Evolutionary conservation across 2,113 vertebrate species (phyloP).

Genomic region (Prunella fulvescens): DNA sequence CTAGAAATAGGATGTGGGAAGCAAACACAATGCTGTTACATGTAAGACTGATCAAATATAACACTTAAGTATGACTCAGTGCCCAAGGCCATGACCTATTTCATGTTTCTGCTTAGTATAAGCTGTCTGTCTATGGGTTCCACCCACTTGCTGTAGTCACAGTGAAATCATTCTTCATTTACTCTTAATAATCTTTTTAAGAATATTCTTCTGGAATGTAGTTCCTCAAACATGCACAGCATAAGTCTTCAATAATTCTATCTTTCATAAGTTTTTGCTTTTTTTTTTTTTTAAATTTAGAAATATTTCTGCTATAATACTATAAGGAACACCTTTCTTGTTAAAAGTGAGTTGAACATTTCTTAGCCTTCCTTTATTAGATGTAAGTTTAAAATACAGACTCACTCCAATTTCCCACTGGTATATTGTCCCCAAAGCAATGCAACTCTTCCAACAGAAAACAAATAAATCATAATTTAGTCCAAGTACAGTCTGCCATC

Average conservation of each 20-base stretch:
- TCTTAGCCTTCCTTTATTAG: not conserved
- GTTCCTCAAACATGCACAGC: not conserved
- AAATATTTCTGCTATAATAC: not conserved
- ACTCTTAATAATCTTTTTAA: not conserved
- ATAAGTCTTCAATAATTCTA: not conserved
- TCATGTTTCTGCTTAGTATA: not conserved
- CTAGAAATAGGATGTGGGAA: not conserved
- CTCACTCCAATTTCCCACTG: not conserved
- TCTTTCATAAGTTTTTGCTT: not conserved
- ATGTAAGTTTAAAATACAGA: not conserved
- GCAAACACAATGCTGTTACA: not conserved
- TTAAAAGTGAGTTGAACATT: not conserved
- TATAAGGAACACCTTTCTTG: not conserved
- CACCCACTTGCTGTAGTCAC: not conserved
- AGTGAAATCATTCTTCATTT: not conserved
- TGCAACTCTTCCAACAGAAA: not conserved
- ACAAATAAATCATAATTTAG: not conserved
- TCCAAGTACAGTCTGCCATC: not conserved
- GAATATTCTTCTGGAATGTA: not conserved
- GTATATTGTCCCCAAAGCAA: not conserved
- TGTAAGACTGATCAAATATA: not conserved
- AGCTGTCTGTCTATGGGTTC: not conserved
- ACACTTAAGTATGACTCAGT: not conserved
- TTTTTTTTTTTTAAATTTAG: not conserved
- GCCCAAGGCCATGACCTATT: not conserved